Percentiles rank a stretch among this genome's conserved stretches.
Evolutionary conservation across 2,113 vertebrate species (phyloP).

Genomic region (Amblyornis subalaris): DNA sequence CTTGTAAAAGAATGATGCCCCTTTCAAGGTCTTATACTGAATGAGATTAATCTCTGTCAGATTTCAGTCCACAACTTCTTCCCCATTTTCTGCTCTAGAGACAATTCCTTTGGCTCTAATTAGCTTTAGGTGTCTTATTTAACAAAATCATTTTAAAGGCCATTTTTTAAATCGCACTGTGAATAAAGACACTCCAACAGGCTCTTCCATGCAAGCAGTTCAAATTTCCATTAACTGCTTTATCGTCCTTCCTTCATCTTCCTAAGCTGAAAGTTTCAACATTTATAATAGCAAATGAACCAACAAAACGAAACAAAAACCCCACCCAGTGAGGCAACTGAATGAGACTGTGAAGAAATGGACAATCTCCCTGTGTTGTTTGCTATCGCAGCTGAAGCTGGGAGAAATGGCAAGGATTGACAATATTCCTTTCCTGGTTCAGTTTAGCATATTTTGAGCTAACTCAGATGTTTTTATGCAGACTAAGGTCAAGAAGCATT

Average conservation of each 20-base stretch:
- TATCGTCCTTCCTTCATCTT: background rate
- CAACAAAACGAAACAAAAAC: background rate
- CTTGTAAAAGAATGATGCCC: background rate
- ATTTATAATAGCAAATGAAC: background rate
- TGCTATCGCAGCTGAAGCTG: background rate
- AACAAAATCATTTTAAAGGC: background rate
- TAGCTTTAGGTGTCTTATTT: slow-evolving; percentile 22
- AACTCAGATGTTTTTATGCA: background rate
- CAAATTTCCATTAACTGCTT: background rate
- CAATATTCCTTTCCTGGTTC: background rate
- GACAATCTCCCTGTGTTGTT: background rate
- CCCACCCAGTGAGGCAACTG: background rate
- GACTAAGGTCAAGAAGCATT: background rate
- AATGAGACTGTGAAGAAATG: background rate
- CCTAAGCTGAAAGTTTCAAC: background rate
- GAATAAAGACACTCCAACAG: background rate
- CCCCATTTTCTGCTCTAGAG: background rate
- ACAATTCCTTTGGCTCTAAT: slow-evolving; percentile 22
- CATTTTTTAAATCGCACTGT: background rate
- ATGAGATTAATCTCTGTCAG: background rate
- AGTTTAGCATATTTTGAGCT: background rate
- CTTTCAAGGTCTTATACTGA: background rate
- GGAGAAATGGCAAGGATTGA: background rate
- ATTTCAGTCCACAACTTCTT: background rate
- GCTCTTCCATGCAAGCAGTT: background rate